A percentile compares a stretch with the other conserved stretches of the same genome.
Conservation (phyloP, 2,113 vertebrate genomes). For the Thymallus thymallus region DNA sequence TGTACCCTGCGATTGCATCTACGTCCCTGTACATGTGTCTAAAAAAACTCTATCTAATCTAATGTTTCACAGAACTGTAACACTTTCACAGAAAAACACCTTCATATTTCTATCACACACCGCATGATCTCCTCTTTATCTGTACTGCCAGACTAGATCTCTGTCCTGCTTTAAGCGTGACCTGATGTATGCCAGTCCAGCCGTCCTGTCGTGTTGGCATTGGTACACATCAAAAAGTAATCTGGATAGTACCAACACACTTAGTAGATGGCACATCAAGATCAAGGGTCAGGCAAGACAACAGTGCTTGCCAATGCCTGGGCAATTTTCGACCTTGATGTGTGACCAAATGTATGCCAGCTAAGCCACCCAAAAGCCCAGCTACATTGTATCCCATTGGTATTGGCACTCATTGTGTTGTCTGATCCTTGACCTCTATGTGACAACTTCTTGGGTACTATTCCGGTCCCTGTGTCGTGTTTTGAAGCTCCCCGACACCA, state of each 20-base stretch:
- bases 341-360: no score
- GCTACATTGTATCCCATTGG: no score
- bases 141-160: background rate
- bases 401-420: background rate
- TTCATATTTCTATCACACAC: background rate
- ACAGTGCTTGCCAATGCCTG: no score
- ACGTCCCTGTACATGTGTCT: no score
- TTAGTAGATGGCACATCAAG: no score
- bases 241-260: background rate
- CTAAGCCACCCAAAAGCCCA: no score
- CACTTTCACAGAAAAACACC: background rate
- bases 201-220: no score
- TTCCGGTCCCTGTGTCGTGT: background rate
- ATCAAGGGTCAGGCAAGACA: no score
- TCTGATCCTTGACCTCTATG: background rate
- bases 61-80: no score
- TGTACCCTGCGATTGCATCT: no score
- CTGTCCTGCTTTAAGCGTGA: background rate
- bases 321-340: no score
- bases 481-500: background rate
- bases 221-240: background rate
- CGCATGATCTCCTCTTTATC: background rate
- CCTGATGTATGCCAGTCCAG: background rate
- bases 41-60: no score
- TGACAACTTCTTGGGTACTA: background rate